phyloP scores from a whole-genome alignment of 1,140 invertebrate species.

The Drosophila melanica region DNA sequence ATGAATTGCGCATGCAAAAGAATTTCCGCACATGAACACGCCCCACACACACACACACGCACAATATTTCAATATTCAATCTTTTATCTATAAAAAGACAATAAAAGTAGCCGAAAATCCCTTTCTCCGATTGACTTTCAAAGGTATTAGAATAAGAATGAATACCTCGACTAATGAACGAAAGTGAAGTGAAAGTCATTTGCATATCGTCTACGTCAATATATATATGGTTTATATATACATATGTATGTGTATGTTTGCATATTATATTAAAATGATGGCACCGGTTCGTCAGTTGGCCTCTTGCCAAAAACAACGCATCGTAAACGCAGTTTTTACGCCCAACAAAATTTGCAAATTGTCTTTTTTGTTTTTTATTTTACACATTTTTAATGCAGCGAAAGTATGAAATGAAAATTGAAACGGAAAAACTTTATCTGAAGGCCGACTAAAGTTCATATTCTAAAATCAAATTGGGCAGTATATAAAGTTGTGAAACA shows the following conservation, averaged over 20 bases:
- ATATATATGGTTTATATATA: too few relatives aligned
- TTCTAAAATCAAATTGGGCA: constrained; percentile 63
- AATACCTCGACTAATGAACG: constrained; percentile 65
- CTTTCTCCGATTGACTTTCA: constrained; percentile 68
- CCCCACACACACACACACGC: background rate
- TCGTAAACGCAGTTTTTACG: constrained; percentile 26
- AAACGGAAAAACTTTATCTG: constrained; percentile 36
- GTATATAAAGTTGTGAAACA: constrained; percentile 67
- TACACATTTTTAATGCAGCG: constrained; percentile 59
- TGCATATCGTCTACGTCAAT: constrained; percentile 58
- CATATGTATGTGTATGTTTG: background rate
- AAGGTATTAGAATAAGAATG: constrained; percentile 76
- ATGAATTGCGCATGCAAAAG: constrained; percentile 57
- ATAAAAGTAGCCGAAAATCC: constrained; percentile 17
- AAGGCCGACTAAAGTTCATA: constrained; percentile 34
- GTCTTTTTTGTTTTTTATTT: background rate
- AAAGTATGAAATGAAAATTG: constrained; percentile 63
- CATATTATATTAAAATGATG: constrained; percentile 31
- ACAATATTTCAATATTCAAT: constrained; percentile 2
- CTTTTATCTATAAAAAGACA: constrained; percentile 1
- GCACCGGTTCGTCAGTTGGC: constrained; percentile 44
- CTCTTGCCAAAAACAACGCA: constrained; percentile 11
- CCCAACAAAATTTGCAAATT: constrained; percentile 24
- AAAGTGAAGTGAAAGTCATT: constrained; percentile 81
- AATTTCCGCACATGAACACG: constrained; percentile 30